These are phyloP conservation scores for Acanthurus tractus DNA, from an alignment of 2,797 vertebrate genomes.

Conservation along the genomic window DNA sequence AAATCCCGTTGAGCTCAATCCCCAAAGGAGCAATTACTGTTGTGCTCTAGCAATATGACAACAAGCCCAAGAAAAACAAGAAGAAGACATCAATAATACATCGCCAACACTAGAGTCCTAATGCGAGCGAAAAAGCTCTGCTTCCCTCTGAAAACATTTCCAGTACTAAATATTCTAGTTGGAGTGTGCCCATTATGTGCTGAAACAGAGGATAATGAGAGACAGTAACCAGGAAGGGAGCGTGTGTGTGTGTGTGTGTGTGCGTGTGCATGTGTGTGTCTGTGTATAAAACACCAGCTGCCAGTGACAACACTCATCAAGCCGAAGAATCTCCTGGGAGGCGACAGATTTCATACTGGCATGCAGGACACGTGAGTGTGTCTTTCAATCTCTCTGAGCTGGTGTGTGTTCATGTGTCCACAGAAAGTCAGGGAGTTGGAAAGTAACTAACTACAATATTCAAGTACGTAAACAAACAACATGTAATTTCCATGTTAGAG, in stretches of 20 bases:
- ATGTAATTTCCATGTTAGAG: no score
- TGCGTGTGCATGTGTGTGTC: slow-evolving; percentile 8
- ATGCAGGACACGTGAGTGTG: slow-evolving; percentile 35
- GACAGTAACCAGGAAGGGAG: slow-evolving; percentile 41
- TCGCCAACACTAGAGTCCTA: slow-evolving; percentile 26
- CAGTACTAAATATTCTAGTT: slow-evolving; percentile 61
- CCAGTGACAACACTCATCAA: slow-evolving; percentile 62
- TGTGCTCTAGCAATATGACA: slow-evolving; percentile 63
- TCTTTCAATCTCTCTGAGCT: slow-evolving; percentile 16
- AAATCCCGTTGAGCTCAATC: slow-evolving; percentile 57
- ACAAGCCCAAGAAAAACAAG: slow-evolving; percentile 64
- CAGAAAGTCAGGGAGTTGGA: not conserved
- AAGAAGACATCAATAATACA: slow-evolving; percentile 72
- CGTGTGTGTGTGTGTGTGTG: slow-evolving; percentile 13
- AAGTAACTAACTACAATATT: slow-evolving; percentile 9
- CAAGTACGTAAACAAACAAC: not conserved
- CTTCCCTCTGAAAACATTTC: slow-evolving; percentile 58
- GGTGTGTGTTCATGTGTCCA: not conserved
- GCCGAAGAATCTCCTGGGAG: slow-evolving; percentile 56
- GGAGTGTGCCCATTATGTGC: slow-evolving; percentile 64
- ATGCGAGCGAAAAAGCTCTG: slow-evolving; percentile 14
- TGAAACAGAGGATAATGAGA: slow-evolving; percentile 63
- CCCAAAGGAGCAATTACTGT: slow-evolving; percentile 73
- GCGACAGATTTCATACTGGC: slow-evolving; percentile 57
- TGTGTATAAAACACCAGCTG: slow-evolving; percentile 67